phyloP scores from a whole-genome alignment of 2,797 vertebrate species.

The Lagorchestes hirsutus region DNA sequence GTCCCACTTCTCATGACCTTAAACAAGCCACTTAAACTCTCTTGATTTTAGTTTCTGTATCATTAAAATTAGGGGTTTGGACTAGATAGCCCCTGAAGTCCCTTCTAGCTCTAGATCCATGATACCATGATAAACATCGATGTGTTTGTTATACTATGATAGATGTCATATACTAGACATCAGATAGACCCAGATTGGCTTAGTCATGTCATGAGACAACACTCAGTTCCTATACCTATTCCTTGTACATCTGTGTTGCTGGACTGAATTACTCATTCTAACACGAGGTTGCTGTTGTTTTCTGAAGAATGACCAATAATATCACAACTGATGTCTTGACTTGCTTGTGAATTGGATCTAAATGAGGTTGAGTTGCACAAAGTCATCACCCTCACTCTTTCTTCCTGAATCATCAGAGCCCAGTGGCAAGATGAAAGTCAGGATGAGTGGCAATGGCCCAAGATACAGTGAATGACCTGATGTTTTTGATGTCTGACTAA shows the following conservation, averaged over 20 bases:
- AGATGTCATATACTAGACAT: no score
- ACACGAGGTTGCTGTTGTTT: not conserved
- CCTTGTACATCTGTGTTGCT: not conserved
- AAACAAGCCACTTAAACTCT: not conserved
- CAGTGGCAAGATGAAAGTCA: not conserved
- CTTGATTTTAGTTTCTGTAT: not conserved
- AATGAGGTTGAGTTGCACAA: not conserved
- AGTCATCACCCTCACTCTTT: not conserved
- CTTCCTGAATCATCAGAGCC: not conserved
- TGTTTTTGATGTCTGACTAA: not conserved
- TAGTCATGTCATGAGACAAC: not conserved
- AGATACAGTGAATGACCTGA: not conserved
- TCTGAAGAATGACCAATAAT: not conserved
- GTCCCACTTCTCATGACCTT: not conserved
- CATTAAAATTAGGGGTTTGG: not conserved
- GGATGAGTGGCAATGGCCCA: not conserved
- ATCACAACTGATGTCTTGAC: not conserved
- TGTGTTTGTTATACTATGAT: not conserved
- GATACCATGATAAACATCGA: not conserved
- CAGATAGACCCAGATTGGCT: not conserved
- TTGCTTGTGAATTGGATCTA: not conserved
- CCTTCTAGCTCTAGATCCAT: not conserved
- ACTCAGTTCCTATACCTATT: not conserved
- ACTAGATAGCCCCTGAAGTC: not conserved
- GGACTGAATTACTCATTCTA: not conserved